Evolutionary conservation across 2,888 invertebrate species (phyloP).

Genomic region (Heliconius sara): DNA sequence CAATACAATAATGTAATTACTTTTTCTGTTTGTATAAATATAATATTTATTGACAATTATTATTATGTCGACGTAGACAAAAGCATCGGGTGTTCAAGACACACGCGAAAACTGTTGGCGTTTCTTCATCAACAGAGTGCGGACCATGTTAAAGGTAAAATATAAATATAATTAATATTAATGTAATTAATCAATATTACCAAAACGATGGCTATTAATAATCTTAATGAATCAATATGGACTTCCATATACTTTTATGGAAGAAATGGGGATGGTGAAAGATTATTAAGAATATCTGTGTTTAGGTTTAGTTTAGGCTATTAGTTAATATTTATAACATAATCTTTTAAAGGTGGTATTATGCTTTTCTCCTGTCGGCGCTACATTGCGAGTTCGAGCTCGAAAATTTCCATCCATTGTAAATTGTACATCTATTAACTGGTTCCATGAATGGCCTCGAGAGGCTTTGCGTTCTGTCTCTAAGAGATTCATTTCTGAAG

Average conservation of each 20-base stretch:
- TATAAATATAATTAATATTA: conserved; percentile 11
- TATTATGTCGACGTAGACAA: conserved; percentile 79
- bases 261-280: not conserved
- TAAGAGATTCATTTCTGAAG: conserved; percentile 90
- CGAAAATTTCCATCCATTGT: conserved; percentile 97
- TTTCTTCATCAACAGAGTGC: conserved; percentile 95
- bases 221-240: not conserved
- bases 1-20: not conserved
- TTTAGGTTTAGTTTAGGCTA: not conserved
- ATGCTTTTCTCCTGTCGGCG: conserved; percentile 97
- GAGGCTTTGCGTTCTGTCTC: conserved; percentile 96
- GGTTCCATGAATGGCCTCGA: conserved; percentile 98
- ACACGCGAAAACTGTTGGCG: conserved; percentile 97
- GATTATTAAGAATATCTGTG: not conserved
- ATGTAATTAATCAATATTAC: not conserved
- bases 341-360: conserved; percentile 85
- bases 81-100: conserved; percentile 91
- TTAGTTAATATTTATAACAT: not conserved
- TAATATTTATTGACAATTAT: not conserved
- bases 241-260: not conserved
- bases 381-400: conserved; percentile 92
- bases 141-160: conserved; percentile 87
- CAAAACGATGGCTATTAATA: not conserved
- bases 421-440: conserved; percentile 96
- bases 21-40: not conserved